Percentiles rank a stretch among this genome's conserved stretches.
Conservation (phyloP, 2,113 vertebrate genomes). For the Athene cunicularia region DNA sequence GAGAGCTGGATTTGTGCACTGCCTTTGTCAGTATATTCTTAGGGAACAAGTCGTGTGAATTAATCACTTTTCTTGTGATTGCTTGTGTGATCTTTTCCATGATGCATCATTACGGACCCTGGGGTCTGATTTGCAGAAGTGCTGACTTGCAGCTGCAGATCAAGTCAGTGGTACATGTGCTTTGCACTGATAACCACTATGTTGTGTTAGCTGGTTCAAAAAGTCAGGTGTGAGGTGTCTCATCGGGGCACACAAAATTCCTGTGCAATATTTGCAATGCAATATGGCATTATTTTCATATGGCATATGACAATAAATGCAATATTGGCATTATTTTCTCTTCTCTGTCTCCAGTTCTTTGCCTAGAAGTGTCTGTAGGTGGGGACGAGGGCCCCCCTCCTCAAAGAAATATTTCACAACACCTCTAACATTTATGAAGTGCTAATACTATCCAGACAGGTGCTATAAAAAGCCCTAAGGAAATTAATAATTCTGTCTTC, state of each 20-base stretch:
- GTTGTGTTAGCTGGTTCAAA: neutral
- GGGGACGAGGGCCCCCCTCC: neutral
- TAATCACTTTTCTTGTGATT: neutral
- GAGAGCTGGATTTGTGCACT: neutral
- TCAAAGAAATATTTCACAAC: neutral
- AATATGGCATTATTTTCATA: neutral
- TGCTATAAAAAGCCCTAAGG: neutral
- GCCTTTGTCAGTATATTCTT: neutral
- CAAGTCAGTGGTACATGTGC: neutral
- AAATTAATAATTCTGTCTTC: neutral
- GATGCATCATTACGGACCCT: fast-evolving
- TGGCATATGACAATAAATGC: neutral
- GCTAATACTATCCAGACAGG: neutral
- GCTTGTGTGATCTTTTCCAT: neutral
- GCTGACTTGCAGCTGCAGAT: neutral
- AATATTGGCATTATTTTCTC: neutral
- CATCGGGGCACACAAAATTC: neutral
- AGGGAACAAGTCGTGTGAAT: neutral
- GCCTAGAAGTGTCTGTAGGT: neutral
- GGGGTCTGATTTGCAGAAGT: neutral
- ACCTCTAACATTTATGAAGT: neutral
- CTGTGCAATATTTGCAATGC: neutral
- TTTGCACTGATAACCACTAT: fast-evolving
- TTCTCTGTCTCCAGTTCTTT: neutral
- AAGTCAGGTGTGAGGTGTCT: fast-evolving